These are phyloP conservation scores for Nibea coibor DNA, from an alignment of 2,113 vertebrate genomes.

Conservation along the genomic window DNA sequence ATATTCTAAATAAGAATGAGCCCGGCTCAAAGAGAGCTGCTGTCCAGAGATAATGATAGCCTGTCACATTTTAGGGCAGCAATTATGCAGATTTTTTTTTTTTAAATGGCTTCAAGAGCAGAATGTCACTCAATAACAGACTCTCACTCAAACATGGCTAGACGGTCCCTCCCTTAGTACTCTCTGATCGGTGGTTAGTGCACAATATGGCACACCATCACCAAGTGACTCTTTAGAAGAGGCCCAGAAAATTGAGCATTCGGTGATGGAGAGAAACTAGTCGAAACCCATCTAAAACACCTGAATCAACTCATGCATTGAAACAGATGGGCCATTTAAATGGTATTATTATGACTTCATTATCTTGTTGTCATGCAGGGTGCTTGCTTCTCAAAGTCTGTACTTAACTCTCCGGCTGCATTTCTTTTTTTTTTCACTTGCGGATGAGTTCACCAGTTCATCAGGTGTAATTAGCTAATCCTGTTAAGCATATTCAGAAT, in stretches of 20 bases:
- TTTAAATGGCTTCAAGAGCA: slow-evolving; percentile 50
- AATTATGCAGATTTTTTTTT: slow-evolving; percentile 65
- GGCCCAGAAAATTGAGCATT: slow-evolving; percentile 4
- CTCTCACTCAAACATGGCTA: slow-evolving; percentile 31
- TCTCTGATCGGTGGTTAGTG: slow-evolving; percentile 37
- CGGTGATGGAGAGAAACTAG: slow-evolving; percentile 7
- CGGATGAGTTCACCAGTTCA: slow-evolving; percentile 19
- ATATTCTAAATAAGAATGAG: slow-evolving; percentile 39
- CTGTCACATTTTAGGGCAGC: slow-evolving; percentile 59
- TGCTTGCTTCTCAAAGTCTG: slow-evolving; percentile 43
- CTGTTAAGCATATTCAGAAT: slow-evolving; percentile 1
- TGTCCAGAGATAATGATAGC: slow-evolving; percentile 64
- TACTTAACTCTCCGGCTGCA: slow-evolving; percentile 12
- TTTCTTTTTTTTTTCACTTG: slow-evolving; percentile 21
- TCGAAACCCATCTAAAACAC: slow-evolving; percentile 41
- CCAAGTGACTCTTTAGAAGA: slow-evolving; percentile 17
- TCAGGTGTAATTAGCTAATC: slow-evolving; percentile 13
- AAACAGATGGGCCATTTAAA: slow-evolving; percentile 66
- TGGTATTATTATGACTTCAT: slow-evolving; percentile 55
- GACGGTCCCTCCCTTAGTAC: slow-evolving; percentile 28
- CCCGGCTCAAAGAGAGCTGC: slow-evolving; percentile 46
- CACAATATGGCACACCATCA: slow-evolving; percentile 12
- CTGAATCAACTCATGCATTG: slow-evolving; percentile 46
- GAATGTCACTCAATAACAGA: slow-evolving; percentile 50
- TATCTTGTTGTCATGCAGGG: slow-evolving; percentile 57